Conservation (phyloP, 2,113 vertebrate genomes). For the Ardeotis arabs region DNA sequence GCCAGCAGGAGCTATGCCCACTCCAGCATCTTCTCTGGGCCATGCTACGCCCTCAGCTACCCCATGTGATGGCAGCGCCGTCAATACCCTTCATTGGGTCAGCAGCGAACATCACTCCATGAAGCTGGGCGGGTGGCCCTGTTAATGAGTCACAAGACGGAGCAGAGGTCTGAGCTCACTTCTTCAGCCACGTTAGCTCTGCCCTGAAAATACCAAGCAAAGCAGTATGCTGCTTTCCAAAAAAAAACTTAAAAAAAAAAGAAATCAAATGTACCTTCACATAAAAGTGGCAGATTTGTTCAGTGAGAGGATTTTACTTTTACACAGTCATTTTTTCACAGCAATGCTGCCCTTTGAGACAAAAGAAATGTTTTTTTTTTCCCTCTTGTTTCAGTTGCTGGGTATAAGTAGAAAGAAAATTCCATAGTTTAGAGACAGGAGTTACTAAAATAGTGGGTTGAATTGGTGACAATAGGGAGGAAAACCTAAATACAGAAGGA, state of each 20-base stretch:
- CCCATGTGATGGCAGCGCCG: fast-evolving
- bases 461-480: background rate
- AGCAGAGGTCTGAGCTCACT: background rate
- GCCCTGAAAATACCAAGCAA: background rate
- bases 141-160: background rate
- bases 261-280: background rate
- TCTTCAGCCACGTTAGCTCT: background rate
- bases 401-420: background rate
- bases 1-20: background rate
- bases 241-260: background rate
- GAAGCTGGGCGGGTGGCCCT: fast-evolving
- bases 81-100: background rate
- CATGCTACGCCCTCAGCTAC: background rate
- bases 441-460: background rate
- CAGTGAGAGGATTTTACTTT: background rate
- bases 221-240: background rate
- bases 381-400: background rate
- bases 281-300: background rate
- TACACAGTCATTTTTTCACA: background rate
- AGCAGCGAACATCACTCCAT: fast-evolving
- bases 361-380: background rate
- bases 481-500: background rate
- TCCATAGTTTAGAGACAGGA: background rate
- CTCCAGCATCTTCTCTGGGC: background rate
- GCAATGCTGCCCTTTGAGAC: background rate